phyloP scores from a whole-genome alignment of 2,888 invertebrate genomes.

The Hipparchia sbordonii region DNA sequence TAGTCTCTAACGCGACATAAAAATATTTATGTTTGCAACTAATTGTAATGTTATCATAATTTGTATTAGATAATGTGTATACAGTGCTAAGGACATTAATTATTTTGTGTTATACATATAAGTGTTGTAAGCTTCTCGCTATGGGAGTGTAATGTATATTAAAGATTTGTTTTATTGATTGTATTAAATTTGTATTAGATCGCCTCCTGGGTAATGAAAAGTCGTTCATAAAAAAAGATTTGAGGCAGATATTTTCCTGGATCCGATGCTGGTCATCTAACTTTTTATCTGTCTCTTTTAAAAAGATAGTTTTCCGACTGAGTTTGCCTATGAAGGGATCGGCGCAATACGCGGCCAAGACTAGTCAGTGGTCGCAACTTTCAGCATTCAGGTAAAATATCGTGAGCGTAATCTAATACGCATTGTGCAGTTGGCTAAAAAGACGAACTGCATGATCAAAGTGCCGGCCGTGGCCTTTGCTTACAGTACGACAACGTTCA shows the following conservation, averaged over 20 bases:
- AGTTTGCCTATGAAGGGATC: conserved; percentile 47
- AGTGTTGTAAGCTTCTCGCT: conserved; percentile 70
- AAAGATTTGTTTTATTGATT: conserved; percentile 55
- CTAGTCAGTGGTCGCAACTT: no score
- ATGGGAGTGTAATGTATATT: conserved; percentile 72
- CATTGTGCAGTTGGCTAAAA: no score
- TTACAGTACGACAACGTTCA: no score
- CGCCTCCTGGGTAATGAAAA: conserved; percentile 69
- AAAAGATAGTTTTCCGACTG: conserved; percentile 53
- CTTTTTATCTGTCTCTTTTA: conserved; percentile 52
- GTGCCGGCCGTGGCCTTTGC: no score
- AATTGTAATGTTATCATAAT: conserved; percentile 75
- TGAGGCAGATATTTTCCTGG: conserved; percentile 54
- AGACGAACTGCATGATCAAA: no score
- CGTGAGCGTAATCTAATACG: no score
- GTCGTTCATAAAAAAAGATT: conserved; percentile 37
- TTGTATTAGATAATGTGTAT: conserved; percentile 60
- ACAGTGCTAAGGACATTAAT: conserved; percentile 65
- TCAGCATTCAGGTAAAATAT: no score
- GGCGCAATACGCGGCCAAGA: no score
- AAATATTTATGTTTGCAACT: conserved; percentile 75
- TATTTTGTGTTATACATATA: conserved; percentile 60
- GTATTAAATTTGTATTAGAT: conserved; percentile 42
- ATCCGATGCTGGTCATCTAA: conserved; percentile 70
- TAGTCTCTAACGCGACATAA: conserved; percentile 78